Evolutionary conservation across 2,888 invertebrate species (phyloP).

Genomic region (Mythimna pallens): DNA sequence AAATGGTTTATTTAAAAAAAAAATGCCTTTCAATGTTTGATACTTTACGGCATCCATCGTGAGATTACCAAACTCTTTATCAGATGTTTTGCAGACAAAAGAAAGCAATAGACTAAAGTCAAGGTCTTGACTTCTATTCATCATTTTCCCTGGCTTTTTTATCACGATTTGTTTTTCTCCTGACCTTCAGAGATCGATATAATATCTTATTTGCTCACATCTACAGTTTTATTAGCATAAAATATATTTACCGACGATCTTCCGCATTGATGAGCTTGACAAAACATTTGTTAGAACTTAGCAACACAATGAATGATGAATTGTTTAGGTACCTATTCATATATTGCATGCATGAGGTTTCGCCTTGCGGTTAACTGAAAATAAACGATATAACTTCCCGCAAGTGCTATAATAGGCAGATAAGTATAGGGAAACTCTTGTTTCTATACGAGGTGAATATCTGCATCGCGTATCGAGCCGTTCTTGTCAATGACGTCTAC

Average conservation of each 20-base stretch:
- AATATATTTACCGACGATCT: conserved; percentile 26
- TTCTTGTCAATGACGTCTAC: neutral
- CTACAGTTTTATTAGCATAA: conserved; percentile 42
- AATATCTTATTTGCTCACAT: conserved; percentile 28
- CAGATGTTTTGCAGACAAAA: neutral
- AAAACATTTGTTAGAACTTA: conserved; percentile 16
- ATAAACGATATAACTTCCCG: conserved; percentile 22
- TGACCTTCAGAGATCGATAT: conserved; percentile 51
- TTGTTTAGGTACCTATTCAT: conserved; percentile 23
- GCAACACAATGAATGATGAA: conserved; percentile 14
- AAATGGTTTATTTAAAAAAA: too few species aligned
- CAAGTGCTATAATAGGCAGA: neutral
- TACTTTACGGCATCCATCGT: neutral
- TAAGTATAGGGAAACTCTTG: conserved; percentile 5
- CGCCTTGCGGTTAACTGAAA: conserved; percentile 18
- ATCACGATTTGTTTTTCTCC: neutral
- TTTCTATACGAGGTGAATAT: neutral
- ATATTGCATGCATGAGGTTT: conserved; percentile 16
- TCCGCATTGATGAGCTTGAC: conserved; percentile 20
- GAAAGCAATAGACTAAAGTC: neutral
- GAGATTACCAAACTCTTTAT: neutral
- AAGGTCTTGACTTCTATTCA: neutral
- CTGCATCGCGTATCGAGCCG: neutral
- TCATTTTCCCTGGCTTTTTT: neutral
- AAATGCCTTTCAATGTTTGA: too few species aligned